Conservation (phyloP, 2,888 invertebrate genomes). For the Melipona bicolor region DNA sequence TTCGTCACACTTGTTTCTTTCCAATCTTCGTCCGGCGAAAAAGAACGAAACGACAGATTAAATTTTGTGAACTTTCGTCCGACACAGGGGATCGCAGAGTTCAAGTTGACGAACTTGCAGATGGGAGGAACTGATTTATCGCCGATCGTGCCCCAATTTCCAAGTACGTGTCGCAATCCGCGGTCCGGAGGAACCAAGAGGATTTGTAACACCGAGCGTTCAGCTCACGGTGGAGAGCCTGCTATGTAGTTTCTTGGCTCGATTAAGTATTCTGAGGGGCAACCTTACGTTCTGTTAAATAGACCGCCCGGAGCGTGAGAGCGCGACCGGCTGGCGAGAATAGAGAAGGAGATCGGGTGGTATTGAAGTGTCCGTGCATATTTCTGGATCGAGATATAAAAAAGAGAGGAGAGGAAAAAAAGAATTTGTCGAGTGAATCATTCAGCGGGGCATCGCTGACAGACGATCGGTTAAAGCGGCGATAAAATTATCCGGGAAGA, state of each 20-base stretch:
- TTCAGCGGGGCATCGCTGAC: neutral
- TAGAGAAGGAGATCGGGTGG: conserved; percentile 20
- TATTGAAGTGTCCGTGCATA: conserved; percentile 8
- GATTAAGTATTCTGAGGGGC: conserved; percentile 32
- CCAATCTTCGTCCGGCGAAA: neutral
- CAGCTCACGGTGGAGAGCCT: conserved; percentile 10
- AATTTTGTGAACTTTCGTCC: neutral
- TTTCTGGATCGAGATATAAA: conserved; percentile 2
- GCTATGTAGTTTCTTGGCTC: conserved; percentile 35
- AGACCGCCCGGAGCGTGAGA: conserved; percentile 38
- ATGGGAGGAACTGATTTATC: neutral
- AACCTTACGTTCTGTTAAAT: conserved; percentile 28
- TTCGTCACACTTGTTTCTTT: too few species aligned
- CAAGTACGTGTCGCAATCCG: neutral
- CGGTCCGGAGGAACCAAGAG: conserved; percentile 1
- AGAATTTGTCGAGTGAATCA: neutral
- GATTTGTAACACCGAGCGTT: conserved; percentile 14
- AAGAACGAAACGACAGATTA: neutral
- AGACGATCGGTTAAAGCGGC: neutral
- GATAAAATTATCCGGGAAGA: neutral
- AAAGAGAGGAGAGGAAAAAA: too few species aligned
- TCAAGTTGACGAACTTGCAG: neutral
- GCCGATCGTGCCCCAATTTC: conserved; percentile 1
- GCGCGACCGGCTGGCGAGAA: conserved; percentile 27
- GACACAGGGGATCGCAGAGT: too few species aligned